These are phyloP conservation scores for Caradrina kadenii DNA, from an alignment of 2,888 invertebrate genomes.

Conservation along the genomic window DNA sequence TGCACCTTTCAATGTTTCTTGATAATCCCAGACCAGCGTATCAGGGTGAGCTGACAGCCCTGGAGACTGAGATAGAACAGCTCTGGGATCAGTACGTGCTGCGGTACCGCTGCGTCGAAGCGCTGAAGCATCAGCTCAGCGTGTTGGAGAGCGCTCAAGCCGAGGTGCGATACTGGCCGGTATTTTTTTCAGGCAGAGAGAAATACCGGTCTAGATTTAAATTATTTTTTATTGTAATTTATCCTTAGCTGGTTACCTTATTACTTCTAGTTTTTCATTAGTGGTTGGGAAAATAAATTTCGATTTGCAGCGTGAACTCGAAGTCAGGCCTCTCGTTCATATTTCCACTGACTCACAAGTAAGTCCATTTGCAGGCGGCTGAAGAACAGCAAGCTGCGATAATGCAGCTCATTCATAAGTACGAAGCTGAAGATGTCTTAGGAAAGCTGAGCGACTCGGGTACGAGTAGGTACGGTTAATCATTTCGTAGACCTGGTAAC, in stretches of 20 bases:
- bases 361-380: constrained; percentile 87
- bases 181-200: background rate
- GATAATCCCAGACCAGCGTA: constrained; percentile 95
- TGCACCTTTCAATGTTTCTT: background rate
- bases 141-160: constrained; percentile 95
- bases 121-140: constrained; percentile 96
- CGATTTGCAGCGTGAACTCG: background rate
- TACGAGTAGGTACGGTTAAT: constrained; percentile 45
- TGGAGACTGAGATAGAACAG: constrained; percentile 95
- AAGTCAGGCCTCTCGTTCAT: background rate
- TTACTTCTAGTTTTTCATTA: background rate
- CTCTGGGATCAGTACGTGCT: constrained; percentile 97
- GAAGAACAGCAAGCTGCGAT: constrained; percentile 92
- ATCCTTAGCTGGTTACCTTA: background rate
- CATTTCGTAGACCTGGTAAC: too few relatives aligned
- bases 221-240: background rate
- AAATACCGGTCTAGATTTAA: background rate
- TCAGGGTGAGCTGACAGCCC: constrained; percentile 97
- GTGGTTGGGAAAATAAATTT: background rate
- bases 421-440: constrained; percentile 88
- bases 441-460: constrained; percentile 88
- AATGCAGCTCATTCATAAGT: constrained; percentile 90
- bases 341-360: background rate
- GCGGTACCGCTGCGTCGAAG: constrained; percentile 96
- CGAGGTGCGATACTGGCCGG: constrained; percentile 77